Base-by-base conservation (phyloP, 1,140 invertebrate genomes). In the Forficula auricularia region DNA sequence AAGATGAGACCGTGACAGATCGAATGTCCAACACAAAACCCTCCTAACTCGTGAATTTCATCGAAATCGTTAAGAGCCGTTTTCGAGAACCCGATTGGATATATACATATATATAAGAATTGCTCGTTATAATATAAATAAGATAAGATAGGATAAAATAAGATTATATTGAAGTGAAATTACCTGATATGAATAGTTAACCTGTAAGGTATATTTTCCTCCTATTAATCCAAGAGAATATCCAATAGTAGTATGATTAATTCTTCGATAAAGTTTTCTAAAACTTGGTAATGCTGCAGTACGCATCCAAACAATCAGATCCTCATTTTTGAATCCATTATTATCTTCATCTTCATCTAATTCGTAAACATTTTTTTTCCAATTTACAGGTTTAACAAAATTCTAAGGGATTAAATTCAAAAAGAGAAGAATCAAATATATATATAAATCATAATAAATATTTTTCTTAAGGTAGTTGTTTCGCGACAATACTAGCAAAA, bases 251-350 rank as follows among this genome's bases (percentile, higher is more conserved):
- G 55, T 58, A 58, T 90, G 84, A 62, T 91, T 65, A 1, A 95
- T 68, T 37, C 77, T 71, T 1, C 91, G 72, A 57, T 97, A 94
- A 10, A 97, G 63, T 66, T 98, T 98, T 38, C 92, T 72, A 62
- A 98, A 98, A 31, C 77, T 89, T 0, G 92, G 94, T 46, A 98
- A 63, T 0, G 92, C 92, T 1, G 94, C 89, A 0, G 91, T 97
- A 48, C 90, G 72, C 92, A 97, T 98, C 92, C 91, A 98, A 3
- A 97, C 92, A 55, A 98, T 97, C 3, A 97, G 67, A 67, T 95
- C 91, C 65, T 97, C 91, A 63, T 97, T 97, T 57, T 82, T 70
- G 55, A 96, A 89, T n/a, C 90, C 91, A 67, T 92, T 95, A 1
- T 67, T 60, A 0, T 61, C 48, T 61, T 89, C 67, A 2, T 70